Evolutionary conservation across 2,797 vertebrate species (phyloP), one percentile per base, ranked within the genome.

Genomic region (Sandelia bainsii): DNA sequence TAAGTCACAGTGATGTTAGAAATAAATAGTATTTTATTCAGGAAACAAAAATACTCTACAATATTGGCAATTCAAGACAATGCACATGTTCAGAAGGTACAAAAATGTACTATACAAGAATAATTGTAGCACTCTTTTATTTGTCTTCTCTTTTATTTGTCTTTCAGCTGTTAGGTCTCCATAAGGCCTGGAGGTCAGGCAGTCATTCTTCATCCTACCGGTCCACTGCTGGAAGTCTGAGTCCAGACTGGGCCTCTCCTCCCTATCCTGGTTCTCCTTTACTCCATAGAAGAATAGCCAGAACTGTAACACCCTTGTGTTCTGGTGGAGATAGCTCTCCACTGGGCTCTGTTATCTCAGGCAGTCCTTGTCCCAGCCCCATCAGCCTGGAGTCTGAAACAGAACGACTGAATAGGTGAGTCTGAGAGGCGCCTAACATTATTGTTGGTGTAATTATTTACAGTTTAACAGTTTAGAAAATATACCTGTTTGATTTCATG

Each of bases 341-440:
- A 6, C 84, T 81, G 40, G 85, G 69, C 37, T 85, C 87, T 50
- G 81, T 69, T 37, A 71, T 13, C 68, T 83, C 69, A 16, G 71
- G 56, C 56, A 86, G 87, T 65, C 82, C 76, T 19, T 83, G 83
- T 63, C 66, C 73, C 5, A 72, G 85, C 32, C 86, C 85, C 45
- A 69, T 45, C 56, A 63, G 88, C 62, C 72, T 91, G 45, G 95
- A 96, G 74, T 78, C 83, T 0, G 95, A 93, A 81, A 85, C 86
- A 0, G 95, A 95, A 6, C 88, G 91, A 50, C 93, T 97, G 19
- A 93, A 84, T 74, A 93, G 95, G 98, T 96, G 78, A 91, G 85
- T 32, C 20, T 16, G 23, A 60, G 19, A 27, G 45, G n/a, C 42
- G 37, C 16, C 32, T 53, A 32, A 32, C 29, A 32, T 32, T 8